These are phyloP conservation scores for Gandaritis pyraliata DNA, from an alignment of 2,888 invertebrate species.

Conservation along the genomic window DNA sequence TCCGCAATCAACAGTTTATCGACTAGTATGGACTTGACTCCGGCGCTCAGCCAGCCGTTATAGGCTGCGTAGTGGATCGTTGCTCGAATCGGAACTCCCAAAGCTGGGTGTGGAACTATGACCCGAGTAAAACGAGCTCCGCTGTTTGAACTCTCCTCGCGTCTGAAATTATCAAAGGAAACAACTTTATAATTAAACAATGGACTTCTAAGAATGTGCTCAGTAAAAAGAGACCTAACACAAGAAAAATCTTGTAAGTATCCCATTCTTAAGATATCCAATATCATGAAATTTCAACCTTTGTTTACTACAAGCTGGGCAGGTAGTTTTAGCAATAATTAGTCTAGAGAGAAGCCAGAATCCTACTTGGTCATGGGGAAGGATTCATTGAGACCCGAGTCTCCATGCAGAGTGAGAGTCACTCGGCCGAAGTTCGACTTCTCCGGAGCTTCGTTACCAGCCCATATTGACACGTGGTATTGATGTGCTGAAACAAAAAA, in stretches of 20 bases:
- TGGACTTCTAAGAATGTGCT: not conserved
- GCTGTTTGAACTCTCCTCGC: conserved; percentile 90
- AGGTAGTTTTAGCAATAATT: not conserved
- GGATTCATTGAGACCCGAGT: conserved; percentile 93
- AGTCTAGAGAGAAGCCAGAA: not conserved
- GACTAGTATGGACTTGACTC: conserved; percentile 90
- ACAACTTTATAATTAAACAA: not conserved
- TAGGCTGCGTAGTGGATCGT: conserved; percentile 94
- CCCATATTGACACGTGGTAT: conserved; percentile 92
- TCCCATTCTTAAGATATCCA: too few relatives aligned
- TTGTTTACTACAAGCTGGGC: not conserved
- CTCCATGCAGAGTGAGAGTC: conserved; percentile 91
- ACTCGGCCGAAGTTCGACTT: conserved; percentile 91
- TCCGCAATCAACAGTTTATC: conserved; percentile 93
- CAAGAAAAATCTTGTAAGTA: too few relatives aligned
- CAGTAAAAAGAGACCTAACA: not conserved
- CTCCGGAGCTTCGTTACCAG: conserved; percentile 79
- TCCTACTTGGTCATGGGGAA: conserved; percentile 93
- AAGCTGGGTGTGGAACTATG: conserved; percentile 94
- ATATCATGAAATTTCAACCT: not conserved
- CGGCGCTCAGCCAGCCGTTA: conserved; percentile 95
- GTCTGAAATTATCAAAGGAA: conserved; percentile 73
- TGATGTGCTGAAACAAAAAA: conserved; percentile 88
- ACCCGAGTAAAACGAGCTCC: conserved; percentile 91
- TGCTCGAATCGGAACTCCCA: conserved; percentile 89